These are phyloP conservation scores for Prionailurus bengalensis DNA, from an alignment of 2,113 vertebrate species.

Conservation along the genomic window DNA sequence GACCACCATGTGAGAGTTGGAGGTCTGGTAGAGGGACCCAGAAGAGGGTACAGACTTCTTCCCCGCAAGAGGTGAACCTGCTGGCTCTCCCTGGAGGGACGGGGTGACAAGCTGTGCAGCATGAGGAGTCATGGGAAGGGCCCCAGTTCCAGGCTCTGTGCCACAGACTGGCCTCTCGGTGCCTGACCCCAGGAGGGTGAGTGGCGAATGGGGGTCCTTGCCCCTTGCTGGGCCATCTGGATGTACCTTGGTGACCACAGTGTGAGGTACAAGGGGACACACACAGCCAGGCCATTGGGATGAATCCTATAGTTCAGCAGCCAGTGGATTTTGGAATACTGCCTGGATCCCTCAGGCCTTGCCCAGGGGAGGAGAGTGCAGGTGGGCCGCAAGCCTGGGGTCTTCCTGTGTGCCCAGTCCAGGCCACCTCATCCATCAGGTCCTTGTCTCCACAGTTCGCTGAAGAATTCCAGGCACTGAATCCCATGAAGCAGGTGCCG, in stretches of 20 bases:
- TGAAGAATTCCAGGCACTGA: constrained; percentile 91
- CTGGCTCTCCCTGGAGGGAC: neutral
- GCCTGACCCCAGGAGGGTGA: neutral
- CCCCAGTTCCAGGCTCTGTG: neutral
- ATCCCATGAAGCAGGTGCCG: constrained; percentile 98
- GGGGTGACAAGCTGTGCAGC: neutral
- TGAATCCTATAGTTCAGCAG: neutral
- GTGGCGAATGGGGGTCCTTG: neutral
- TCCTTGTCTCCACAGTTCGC: constrained; percentile 88
- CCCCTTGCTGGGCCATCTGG: neutral
- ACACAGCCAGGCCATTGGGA: neutral
- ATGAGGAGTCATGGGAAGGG: neutral
- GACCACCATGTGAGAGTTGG: neutral
- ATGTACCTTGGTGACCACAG: neutral
- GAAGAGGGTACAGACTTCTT: neutral
- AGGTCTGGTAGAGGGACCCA: neutral
- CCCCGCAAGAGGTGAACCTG: neutral
- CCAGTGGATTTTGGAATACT: neutral
- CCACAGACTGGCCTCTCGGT: neutral
- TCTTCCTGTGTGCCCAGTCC: neutral
- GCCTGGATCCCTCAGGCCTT: neutral
- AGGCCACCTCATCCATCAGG: neutral
- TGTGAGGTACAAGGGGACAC: neutral
- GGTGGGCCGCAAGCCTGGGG: neutral
- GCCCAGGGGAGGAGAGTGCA: neutral